Evolutionary conservation across 2,113 vertebrate species (phyloP), one percentile per base, ranked within the genome.

Genomic region (Psilopogon haemacephalus): DNA sequence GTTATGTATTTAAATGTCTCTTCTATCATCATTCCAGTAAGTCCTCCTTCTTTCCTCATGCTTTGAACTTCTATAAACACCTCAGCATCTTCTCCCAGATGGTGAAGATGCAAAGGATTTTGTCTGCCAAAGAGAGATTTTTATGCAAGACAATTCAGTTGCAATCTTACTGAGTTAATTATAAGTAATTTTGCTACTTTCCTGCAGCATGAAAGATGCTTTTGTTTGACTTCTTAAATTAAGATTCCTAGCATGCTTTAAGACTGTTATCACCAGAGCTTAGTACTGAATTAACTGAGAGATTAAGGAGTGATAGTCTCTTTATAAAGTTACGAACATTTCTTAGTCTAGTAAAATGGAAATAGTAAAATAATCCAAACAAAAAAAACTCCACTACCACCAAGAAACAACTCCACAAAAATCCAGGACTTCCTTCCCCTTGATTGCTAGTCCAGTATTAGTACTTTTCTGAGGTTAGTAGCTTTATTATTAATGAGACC

Each of bases 161-260:
- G 2, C 33, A 63, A 15, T 40, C 74, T 79, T 37, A 30, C 32
- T 38, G 60, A n/a, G 50, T 81, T 74, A 78, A 92, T 83, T 82
- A 24, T n/a, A 59, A 76, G 38, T 86, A 38, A 86, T 80, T 94
- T 89, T 59, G 71, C 68, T 87, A 60, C 71, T 92, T 93, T 93
- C 84, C 58, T 68, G 64, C 35, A 83, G 65, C 8, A n/a, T 87
- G 81, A 95, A 93, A 88, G 69, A 84, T 65, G 13, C 75, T 92
- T 90, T 90, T 76, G 70, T 95, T 94, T 97, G 59, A 86, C n/a
- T 91, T 85, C 46, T 79, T 30, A 90, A 78, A 76, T 79, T 96
- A 59, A 94, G 56, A 91, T 97, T 96, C 97, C 89, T 96, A 75
- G 58, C 64, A 55, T 93, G 77, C 80, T 96, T 94, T 87, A 60